Evolutionary conservation across 2,888 invertebrate species (phyloP), one percentile per base, ranked within the genome.

Genomic region (Chrysotoxum bicinctum): DNA sequence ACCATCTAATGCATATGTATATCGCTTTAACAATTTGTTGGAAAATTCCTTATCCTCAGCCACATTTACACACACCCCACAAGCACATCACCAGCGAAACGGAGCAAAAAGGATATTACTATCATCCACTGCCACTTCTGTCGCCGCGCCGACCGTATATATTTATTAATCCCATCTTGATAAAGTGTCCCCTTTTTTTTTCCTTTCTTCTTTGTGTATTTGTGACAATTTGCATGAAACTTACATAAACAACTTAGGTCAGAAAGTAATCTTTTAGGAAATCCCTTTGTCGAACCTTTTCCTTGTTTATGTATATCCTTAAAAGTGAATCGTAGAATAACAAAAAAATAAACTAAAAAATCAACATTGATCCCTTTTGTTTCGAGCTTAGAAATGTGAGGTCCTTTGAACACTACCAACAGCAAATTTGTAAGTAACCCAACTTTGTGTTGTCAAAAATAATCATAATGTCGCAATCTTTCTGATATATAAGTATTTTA

Each of bases 1-100:
- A 66, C 66, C 52, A 16, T 58, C 50, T 75, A 72, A 75, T 75
- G 66, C 84, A 43, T 72, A 79, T 66, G 23, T 84, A 58, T 70
- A 58, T 78, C 43, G 64, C 66, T 72, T 79, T 76, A 84, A 79
- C 66, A 79, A 84, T 75, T 79, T 79, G 79, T 79, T 58, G 50
- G 73, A 69, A 54, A 69, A 43, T 48, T 60, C 56, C 50, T n/a
- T 73, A 60, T 62, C 72, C 40, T 52, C 58, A 52, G 10, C 12
- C 37, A 60, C 21, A 72, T n/a, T 3, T 12, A 40, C 35, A 19
- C 4, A 60, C n/a, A 9, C 3, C 0, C 5, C 0, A 2, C 5
- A 40, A n/a, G 14, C 8, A 7, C 60, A 8, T 10, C 14, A 2
- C 23, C 8, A 8, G 54, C 2, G 9, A 12, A 43, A 10, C 2